These are phyloP conservation scores for Polydrusus tereticollis DNA, from an alignment of 2,888 invertebrate genomes.

Conservation along the genomic window DNA sequence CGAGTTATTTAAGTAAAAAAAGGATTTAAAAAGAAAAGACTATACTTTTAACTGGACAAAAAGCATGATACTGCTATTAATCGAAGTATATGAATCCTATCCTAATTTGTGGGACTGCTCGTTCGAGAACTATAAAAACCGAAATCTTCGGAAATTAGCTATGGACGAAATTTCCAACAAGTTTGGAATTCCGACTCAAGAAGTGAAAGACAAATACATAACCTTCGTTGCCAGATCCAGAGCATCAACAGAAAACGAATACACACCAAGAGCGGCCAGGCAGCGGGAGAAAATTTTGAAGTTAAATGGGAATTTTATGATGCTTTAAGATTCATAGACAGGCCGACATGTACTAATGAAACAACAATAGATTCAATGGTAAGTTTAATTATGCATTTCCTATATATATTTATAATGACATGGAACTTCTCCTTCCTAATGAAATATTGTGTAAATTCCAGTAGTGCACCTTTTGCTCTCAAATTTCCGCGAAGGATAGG, in stretches of 20 bases:
- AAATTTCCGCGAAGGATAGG: background rate
- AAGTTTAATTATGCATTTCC: constrained; percentile 29
- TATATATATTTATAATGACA: constrained; percentile 49
- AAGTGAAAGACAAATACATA: constrained; percentile 45
- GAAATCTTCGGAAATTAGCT: constrained; percentile 32
- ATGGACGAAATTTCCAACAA: constrained; percentile 29
- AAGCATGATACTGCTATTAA: too few relatives aligned
- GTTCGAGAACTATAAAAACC: constrained; percentile 31
- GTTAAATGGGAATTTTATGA: constrained; percentile 47
- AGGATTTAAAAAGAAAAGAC: background rate
- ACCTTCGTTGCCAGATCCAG: constrained; percentile 44
- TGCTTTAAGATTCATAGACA: constrained; percentile 3
- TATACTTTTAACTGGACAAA: background rate
- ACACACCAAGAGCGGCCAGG: constrained; percentile 46
- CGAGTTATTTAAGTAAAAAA: too few relatives aligned
- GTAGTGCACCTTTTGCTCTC: constrained; percentile 32
- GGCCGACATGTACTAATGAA: constrained; percentile 36
- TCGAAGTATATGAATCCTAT: constrained; percentile 32
- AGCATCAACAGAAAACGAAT: constrained; percentile 33
- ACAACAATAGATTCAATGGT: constrained; percentile 44
- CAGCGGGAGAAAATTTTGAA: constrained; percentile 40
- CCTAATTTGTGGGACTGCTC: constrained; percentile 42
- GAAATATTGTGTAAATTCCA: constrained; percentile 40
- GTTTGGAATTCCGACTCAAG: constrained; percentile 26
- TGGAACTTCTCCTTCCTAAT: constrained; percentile 42